phyloP scores from a whole-genome alignment of 2,113 vertebrate species.

The Strix uralensis region DNA sequence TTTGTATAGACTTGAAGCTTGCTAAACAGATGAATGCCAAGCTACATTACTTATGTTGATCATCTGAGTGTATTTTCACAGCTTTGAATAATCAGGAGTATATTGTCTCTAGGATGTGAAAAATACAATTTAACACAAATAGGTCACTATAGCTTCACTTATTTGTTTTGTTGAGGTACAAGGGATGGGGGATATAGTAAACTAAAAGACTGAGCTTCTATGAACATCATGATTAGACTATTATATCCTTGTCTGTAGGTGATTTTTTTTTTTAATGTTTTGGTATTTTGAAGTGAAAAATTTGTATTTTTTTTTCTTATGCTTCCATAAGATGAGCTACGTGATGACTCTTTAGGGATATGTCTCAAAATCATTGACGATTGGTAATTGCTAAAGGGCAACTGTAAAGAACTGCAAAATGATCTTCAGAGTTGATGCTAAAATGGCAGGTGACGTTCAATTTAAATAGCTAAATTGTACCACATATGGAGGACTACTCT shows the following conservation, averaged over 20 bases:
- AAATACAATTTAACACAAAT: not conserved
- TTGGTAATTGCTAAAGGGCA: not conserved
- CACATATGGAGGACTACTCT: not conserved
- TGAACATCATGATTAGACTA: not conserved
- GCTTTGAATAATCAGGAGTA: not conserved
- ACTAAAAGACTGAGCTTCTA: not conserved
- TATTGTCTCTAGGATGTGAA: not conserved
- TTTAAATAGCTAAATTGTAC: not conserved
- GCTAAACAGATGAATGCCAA: not conserved
- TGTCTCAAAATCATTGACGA: not conserved
- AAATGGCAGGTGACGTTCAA: not conserved
- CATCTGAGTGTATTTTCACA: not conserved
- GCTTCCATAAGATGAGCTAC: not conserved
- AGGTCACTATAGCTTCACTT: not conserved
- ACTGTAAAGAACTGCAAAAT: not conserved
- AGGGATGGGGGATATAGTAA: not conserved
- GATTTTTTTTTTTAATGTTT: not conserved
- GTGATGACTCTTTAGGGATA: not conserved
- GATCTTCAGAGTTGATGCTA: not conserved
- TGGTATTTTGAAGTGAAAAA: not conserved
- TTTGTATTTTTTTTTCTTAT: not conserved
- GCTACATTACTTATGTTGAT: not conserved
- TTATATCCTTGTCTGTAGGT: not conserved
- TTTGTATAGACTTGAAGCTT: not conserved
- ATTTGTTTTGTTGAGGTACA: not conserved